A percentile compares a stretch with the other conserved stretches of the same genome.
Conservation (phyloP, 2,888 invertebrate species). For the Scaptomyza tumidula region DNA sequence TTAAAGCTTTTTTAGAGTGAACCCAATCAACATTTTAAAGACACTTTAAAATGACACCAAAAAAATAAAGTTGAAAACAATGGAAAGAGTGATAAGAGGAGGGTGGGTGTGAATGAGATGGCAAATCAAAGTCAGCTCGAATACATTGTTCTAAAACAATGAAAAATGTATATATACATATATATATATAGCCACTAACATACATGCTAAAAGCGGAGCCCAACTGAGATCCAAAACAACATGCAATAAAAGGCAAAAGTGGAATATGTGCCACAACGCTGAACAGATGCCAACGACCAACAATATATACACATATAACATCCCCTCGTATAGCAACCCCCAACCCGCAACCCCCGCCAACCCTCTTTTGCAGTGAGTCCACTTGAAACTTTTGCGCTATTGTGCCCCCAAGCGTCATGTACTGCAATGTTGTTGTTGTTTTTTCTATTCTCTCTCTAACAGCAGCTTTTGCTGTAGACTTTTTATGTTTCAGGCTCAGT, state of each 20-base stretch:
- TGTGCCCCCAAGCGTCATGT: slow-evolving; percentile 66
- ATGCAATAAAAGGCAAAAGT: slow-evolving; percentile 78
- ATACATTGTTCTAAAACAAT: slow-evolving; percentile 78
- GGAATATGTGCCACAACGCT: slow-evolving; percentile 76
- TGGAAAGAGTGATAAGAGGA: background rate
- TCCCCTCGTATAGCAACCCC: background rate
- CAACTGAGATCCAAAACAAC: slow-evolving; percentile 46
- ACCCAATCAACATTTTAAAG: slow-evolving; percentile 15
- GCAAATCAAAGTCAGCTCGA: slow-evolving; percentile 72
- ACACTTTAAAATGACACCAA: background rate
- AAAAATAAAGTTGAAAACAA: slow-evolving; percentile 12
- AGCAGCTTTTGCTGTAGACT: slow-evolving; percentile 34
- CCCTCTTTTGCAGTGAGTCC: slow-evolving; percentile 51
- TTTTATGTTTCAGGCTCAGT: slow-evolving; percentile 61
- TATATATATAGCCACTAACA: background rate
- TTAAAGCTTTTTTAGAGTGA: slow-evolving; percentile 6
- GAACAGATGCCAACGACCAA: slow-evolving; percentile 74
- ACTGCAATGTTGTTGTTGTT: slow-evolving; percentile 19
- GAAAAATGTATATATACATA: slow-evolving; percentile 38
- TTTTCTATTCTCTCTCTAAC: slow-evolving; percentile 31
- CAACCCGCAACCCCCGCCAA: background rate
- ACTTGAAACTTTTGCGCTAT: slow-evolving; percentile 77
- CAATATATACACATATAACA: slow-evolving; percentile 16
- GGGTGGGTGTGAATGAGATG: slow-evolving; percentile 47
- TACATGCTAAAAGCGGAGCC: slow-evolving; percentile 25